phyloP scores from a whole-genome alignment of 1,140 invertebrate species.

The Pomacea maculata region DNA sequence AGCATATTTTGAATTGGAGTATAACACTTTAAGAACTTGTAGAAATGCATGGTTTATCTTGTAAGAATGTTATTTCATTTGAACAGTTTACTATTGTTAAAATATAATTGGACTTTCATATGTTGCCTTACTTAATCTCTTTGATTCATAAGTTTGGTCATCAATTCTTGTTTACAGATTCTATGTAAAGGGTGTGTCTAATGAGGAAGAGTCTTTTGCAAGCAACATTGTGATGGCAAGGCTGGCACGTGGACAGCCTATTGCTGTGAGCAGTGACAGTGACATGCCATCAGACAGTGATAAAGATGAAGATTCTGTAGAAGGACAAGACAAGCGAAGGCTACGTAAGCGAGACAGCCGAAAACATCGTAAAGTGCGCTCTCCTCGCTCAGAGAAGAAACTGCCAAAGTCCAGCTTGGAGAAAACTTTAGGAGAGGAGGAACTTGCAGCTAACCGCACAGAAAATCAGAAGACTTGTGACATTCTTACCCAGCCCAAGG shows the following conservation, averaged over 20 bases:
- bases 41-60: no score
- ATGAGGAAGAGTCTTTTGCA: conserved; percentile 48
- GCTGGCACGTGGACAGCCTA: conserved; percentile 29
- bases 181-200: conserved; percentile 51
- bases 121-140: no score
- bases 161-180: conserved; percentile 38
- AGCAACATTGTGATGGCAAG: conserved; percentile 51
- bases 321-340: conserved; percentile 35
- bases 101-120: no score
- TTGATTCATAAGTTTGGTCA: background rate
- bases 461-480: conserved; percentile 24
- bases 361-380: conserved; percentile 40
- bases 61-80: no score
- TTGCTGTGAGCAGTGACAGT: conserved; percentile 37
- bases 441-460: conserved; percentile 24
- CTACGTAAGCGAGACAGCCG: conserved; percentile 24
- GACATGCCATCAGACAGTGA: conserved; percentile 44
- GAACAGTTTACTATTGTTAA: no score
- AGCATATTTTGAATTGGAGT: no score
- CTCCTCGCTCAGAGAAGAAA: conserved; percentile 33
- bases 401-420: background rate
- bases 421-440: conserved; percentile 23
- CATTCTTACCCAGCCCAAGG: conserved; percentile 42
- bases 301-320: conserved; percentile 42
- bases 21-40: no score